Evolutionary conservation across 2,888 invertebrate genomes (phyloP).

Genomic region (Ophioninae sp.): DNA sequence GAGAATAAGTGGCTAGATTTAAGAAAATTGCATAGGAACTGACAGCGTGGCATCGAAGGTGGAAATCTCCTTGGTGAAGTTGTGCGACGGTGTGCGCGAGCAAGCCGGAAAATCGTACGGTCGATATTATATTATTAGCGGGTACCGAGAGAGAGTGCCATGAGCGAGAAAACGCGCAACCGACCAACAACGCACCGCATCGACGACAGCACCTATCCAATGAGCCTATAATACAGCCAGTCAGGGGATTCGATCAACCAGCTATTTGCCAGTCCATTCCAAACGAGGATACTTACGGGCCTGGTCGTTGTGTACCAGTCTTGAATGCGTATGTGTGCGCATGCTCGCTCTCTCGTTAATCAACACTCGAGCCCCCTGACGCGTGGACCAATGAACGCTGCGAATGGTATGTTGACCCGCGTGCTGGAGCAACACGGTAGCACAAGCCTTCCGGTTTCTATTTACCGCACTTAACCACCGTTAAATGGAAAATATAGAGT

Average conservation of each 20-base stretch:
- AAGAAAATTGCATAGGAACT: conserved; percentile 76
- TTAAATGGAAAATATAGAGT: neutral
- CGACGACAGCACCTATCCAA: conserved; percentile 10
- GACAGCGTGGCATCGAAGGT: conserved; percentile 30
- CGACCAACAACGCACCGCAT: neutral
- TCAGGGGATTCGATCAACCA: conserved; percentile 36
- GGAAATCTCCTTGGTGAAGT: neutral
- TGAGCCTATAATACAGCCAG: conserved; percentile 25
- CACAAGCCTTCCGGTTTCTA: conserved; percentile 46
- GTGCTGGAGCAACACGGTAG: conserved; percentile 43
- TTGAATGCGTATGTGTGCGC: neutral
- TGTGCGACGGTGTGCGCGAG: conserved; percentile 7
- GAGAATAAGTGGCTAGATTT: conserved; percentile 77
- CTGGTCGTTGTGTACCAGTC: neutral
- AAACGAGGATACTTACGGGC: conserved; percentile 20
- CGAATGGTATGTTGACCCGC: conserved; percentile 44
- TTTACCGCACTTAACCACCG: conserved; percentile 23
- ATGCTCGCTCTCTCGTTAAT: conserved; percentile 44
- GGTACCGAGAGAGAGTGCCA: neutral
- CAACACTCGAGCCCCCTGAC: conserved; percentile 43
- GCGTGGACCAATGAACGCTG: conserved; percentile 41
- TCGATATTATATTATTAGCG: conserved; percentile 56
- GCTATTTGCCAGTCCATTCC: conserved; percentile 24
- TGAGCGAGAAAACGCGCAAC: neutral
- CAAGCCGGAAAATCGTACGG: conserved; percentile 51